These are phyloP conservation scores for Anolis sagrei DNA, from an alignment of 2,113 vertebrate species.

Conservation along the genomic window DNA sequence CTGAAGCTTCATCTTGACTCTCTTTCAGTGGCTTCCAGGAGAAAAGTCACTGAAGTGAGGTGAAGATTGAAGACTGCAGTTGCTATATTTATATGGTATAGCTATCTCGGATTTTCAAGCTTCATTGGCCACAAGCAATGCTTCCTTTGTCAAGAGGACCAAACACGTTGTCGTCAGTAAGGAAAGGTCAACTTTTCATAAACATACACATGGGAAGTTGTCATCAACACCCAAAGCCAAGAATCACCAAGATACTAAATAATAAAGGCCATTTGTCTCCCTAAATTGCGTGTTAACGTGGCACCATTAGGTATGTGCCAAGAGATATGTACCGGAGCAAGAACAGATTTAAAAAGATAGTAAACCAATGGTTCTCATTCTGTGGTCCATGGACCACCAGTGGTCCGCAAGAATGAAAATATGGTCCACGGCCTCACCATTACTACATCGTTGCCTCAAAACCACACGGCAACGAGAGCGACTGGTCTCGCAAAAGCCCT, in stretches of 20 bases:
- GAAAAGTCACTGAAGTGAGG: neutral
- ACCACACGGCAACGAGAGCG: no score
- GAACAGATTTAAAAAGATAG: no score
- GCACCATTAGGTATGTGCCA: neutral
- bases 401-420: no score
- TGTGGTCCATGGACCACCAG: no score
- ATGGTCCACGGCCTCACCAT: no score
- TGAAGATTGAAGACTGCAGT: neutral
- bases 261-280: neutral
- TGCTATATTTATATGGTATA: constrained; percentile 1
- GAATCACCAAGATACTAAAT: neutral
- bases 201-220: neutral
- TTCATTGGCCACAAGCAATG: neutral
- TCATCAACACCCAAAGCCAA: neutral
- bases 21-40: neutral
- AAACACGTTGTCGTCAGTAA: constrained; percentile 6
- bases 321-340: neutral
- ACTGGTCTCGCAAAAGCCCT: no score
- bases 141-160: neutral
- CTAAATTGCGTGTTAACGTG: neutral
- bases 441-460: no score
- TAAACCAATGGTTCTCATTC: no score
- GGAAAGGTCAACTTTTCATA: constrained; percentile 1
- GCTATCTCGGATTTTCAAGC: neutral
- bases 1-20: constrained; percentile 24